Base-by-base conservation (phyloP, 1,140 invertebrate genomes). In the Papilio machaon region DNA sequence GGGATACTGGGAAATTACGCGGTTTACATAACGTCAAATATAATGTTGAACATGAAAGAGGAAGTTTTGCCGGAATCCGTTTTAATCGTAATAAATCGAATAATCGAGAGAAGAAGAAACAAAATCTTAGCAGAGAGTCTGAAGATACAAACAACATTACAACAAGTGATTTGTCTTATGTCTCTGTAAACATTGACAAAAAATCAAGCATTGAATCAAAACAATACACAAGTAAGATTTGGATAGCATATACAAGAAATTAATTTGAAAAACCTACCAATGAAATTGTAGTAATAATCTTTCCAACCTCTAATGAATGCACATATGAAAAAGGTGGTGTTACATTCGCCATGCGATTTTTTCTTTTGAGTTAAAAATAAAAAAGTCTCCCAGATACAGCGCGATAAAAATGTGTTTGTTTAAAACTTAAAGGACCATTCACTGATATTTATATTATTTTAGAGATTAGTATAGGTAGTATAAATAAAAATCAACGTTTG, bases 1-100 rank as follows among this genome's bases (percentile, higher is more conserved):
- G 74, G 19, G 74, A 76, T 52, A 76, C 74, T 49, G 74, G 74
- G 13, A 76, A 76, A 19, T 76, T 23, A 30, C 74, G 11, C 11
- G 19, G 13, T 54, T 8, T 17, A 23, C 19, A 19, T 52, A 52
- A 49, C 47, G 47, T 49, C 23, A 76, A 76, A 9, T 76, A 76
- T 35, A 47, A 52, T 35, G n/a, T 76, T 76, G 74, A 30, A 76
- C 52, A 76, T 52, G 74, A 76, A 30, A 49, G 43, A 13, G 38
- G 19, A 49, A 52, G 17, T 49, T 30, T 47, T 49, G 19, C 19
- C n/a, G 47, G 47, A 15, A 15, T 49, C 23, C 43, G 47, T 35
- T 76, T 52, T 19, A 49, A 49, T 54, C 19, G 23, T 13, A 76
- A 35, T 52, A 76, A 76, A 76, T 49, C 47, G 15, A 52, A 76